Conservation (phyloP, 2,888 invertebrate species). For the Petrolisthes manimaculis region DNA sequence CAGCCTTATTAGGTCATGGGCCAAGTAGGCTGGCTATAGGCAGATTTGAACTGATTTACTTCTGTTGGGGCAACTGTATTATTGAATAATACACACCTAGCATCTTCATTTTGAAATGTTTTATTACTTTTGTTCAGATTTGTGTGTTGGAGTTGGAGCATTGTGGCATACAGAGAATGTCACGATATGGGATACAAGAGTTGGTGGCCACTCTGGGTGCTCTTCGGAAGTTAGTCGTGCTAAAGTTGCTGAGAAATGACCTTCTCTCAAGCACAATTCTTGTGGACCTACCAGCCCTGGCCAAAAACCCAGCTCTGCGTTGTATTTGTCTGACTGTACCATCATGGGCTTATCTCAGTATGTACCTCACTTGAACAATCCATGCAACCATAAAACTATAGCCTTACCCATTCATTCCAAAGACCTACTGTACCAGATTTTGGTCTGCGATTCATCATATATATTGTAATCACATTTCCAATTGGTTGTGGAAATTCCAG, state of each 20-base stretch:
- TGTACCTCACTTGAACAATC: background rate
- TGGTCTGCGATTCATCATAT: too few species aligned
- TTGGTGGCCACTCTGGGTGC: background rate
- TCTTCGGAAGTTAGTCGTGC: background rate
- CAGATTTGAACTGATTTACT: too few species aligned
- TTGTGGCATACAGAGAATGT: background rate
- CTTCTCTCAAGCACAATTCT: background rate
- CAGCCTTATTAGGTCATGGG: too few species aligned
- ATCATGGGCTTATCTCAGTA: background rate
- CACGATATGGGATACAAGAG: background rate
- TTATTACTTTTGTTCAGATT: background rate
- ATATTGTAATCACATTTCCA: too few species aligned
- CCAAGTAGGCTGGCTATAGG: too few species aligned
- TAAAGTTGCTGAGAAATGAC: background rate
- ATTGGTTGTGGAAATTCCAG: too few species aligned
- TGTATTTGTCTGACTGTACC: background rate
- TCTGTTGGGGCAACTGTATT: too few species aligned
- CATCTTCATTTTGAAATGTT: too few species aligned
- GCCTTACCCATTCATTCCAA: too few species aligned
- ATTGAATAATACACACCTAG: too few species aligned
- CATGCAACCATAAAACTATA: background rate
- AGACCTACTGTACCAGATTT: too few species aligned
- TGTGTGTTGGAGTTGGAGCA: background rate
- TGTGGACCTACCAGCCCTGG: background rate
- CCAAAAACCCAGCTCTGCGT: background rate